phyloP scores from a whole-genome alignment of 2,888 invertebrate species.

The Andrena chrysosceles region DNA sequence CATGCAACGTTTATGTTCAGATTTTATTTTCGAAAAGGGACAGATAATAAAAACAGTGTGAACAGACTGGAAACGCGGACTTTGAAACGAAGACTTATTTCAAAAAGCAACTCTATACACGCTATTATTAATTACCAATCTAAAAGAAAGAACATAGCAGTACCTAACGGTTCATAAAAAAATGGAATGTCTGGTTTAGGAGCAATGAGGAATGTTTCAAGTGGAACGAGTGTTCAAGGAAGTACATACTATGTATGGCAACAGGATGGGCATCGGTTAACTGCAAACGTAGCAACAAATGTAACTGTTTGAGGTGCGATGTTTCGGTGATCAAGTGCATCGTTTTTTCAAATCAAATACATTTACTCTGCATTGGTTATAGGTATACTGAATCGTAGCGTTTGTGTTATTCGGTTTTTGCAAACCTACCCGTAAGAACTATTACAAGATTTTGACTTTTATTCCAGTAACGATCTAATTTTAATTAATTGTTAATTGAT shows the following conservation, averaged over 20 bases:
- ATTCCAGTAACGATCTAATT: no score
- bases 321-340: no score
- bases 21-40: neutral
- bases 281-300: no score
- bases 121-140: conserved; percentile 26
- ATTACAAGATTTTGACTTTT: no score
- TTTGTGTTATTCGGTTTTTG: no score
- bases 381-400: no score
- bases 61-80: neutral
- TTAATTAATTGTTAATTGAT: no score
- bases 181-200: conserved; percentile 60
- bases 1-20: neutral
- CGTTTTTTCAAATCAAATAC: no score
- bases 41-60: neutral
- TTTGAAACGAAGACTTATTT: conserved; percentile 24
- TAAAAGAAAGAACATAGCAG: conserved; percentile 44
- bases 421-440: no score
- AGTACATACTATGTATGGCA: neutral
- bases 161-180: conserved; percentile 39
- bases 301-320: no score
- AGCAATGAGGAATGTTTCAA: conserved; percentile 34
- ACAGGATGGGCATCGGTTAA: no score
- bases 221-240: neutral
- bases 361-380: no score
- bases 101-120: neutral